A percentile compares a stretch with the other conserved stretches of the same genome.
Evolutionary conservation across 2,888 invertebrate genomes (phyloP).

Genomic region (Lutraria lutraria): DNA sequence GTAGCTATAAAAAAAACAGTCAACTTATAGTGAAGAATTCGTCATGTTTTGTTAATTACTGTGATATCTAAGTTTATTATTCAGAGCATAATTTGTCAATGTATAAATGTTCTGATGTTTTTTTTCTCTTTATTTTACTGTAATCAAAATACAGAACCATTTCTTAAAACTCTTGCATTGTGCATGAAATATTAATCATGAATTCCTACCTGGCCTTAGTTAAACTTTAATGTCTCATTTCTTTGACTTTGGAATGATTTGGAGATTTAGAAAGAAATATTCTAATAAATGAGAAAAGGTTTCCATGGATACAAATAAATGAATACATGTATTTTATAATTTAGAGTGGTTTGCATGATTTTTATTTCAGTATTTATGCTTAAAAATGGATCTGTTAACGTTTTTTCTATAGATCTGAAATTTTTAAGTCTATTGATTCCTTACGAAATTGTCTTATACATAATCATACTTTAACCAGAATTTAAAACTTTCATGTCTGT

Average conservation of each 20-base stretch:
- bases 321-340: not conserved
- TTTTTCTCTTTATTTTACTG: not conserved
- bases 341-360: no score
- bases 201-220: not conserved
- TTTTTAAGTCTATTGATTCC: no score
- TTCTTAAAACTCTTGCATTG: not conserved
- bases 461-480: no score
- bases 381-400: no score
- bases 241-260: no score
- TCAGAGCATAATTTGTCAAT: constrained; percentile 35
- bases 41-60: constrained; percentile 14
- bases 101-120: not conserved
- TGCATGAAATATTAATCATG: not conserved
- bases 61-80: constrained; percentile 38
- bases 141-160: not conserved
- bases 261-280: not conserved
- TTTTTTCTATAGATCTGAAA: no score
- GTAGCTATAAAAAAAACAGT: not conserved
- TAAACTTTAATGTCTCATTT: not conserved
- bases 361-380: no score
- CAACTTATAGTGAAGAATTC: not conserved
- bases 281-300: not conserved
- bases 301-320: not conserved
- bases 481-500: no score
- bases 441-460: no score